phyloP scores from a whole-genome alignment of 2,888 invertebrate species.

The Xestoiulus laeticollis region DNA sequence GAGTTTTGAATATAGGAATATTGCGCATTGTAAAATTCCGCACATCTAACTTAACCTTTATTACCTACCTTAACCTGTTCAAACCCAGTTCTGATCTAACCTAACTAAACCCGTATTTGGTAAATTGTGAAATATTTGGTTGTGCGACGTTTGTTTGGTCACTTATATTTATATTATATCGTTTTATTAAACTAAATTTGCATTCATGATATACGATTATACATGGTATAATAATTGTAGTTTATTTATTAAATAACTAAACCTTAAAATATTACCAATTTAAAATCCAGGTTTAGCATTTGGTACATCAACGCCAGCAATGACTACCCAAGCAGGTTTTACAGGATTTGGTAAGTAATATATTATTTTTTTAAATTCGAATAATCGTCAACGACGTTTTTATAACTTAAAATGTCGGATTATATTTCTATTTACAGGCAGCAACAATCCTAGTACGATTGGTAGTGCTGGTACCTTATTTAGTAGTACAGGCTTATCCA shows the following conservation, averaged over 20 bases:
- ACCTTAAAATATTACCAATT: neutral
- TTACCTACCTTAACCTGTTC: no score
- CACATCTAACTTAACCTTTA: no score
- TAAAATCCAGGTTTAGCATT: constrained; percentile 61
- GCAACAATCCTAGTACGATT: constrained; percentile 51
- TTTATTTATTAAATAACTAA: neutral
- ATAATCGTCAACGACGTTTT: neutral
- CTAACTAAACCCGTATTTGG: no score
- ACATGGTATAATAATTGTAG: no score
- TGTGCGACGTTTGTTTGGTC: no score
- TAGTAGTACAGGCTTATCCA: constrained; percentile 54
- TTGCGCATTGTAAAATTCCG: no score
- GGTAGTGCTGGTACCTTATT: constrained; percentile 55
- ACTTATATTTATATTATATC: no score
- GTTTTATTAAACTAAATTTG: no score
- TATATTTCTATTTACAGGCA: neutral
- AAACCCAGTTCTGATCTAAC: no score
- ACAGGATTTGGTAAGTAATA: neutral
- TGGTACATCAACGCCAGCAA: constrained; percentile 60
- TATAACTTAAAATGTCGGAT: neutral
- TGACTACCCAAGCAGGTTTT: constrained; percentile 51
- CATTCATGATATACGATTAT: no score
- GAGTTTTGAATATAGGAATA: no score
- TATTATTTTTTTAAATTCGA: neutral
- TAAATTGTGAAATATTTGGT: no score